Conservation (phyloP, 2,113 vertebrate species). For the Caloenas nicobarica region DNA sequence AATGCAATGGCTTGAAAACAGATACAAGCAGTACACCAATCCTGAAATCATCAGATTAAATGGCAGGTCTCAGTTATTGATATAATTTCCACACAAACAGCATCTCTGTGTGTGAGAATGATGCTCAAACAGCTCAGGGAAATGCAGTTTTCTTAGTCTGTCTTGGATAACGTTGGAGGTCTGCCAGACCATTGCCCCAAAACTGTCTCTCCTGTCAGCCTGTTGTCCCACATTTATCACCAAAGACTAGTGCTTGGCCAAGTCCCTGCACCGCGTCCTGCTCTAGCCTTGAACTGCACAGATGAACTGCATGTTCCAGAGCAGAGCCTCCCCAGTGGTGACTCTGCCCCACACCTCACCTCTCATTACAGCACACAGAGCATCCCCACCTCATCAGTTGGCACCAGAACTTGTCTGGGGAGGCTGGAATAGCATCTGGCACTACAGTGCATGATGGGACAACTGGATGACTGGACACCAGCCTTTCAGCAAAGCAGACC, state of each 20-base stretch:
- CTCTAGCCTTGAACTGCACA: fast-evolving
- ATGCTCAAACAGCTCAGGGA: not conserved
- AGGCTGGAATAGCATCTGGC: not conserved
- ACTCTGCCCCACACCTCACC: not conserved
- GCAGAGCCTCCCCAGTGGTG: fast-evolving
- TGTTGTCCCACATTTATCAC: not conserved
- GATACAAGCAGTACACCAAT: not conserved
- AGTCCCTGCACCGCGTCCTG: fast-evolving
- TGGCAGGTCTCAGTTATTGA: fast-evolving
- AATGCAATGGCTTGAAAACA: not conserved
- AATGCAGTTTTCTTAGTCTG: not conserved
- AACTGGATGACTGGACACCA: not conserved
- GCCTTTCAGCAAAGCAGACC: not conserved
- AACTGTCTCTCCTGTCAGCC: not conserved
- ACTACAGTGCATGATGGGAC: not conserved
- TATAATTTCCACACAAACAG: not conserved
- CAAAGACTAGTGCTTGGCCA: not conserved
- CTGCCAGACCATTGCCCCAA: not conserved
- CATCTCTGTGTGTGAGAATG: not conserved
- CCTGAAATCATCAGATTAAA: not conserved
- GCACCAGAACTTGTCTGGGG: not conserved
- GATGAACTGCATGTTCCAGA: not conserved
- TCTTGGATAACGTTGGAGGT: not conserved
- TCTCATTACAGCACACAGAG: fast-evolving
- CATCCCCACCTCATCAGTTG: fast-evolving